Base-by-base conservation (phyloP, 2,797 vertebrate genomes). In the Todus mexicanus region DNA sequence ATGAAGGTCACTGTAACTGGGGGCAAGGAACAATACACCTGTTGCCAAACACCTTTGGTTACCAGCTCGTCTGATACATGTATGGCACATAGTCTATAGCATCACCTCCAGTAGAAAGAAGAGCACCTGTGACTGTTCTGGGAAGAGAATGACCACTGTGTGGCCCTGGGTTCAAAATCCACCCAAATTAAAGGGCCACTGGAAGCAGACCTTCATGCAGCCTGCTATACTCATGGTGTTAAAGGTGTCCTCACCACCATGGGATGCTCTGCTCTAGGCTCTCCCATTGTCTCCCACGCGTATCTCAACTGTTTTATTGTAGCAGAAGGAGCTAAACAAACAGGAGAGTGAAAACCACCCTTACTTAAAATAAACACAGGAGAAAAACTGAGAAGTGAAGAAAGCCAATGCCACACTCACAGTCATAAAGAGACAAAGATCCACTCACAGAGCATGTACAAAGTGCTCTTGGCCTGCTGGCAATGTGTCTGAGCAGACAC, bases 331-430 rank as follows among this genome's bases (percentile, higher is more conserved):
- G 43, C 43, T 70, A 50, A 56, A 40, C 37, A 78, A 91, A 82
- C 19, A 54, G 57, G 31, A 81, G 45, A 89, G 40, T 48, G 60
- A 92, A 94, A 96, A 92, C 23, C 5, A 5, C 56, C 43, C 70
- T 69, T 63, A 70, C 23, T 84, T 89, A 91, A 94, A 94, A 90
- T 85, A 95, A 95, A 86, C 87, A 89, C 18, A 63, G 37, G 37
- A 85, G 76, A 85, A 94, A 93, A 92, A 81, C 1, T 64, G 76
- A 78, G 66, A 90, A 53, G 60, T 45, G n/a, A 80, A 61, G 82
- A 94, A 92, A 76, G 74, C 26, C 1, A 10, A 92, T 53, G 76
- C 70, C 23, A 73, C 0, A 0, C 64, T 86, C 35, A 17, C 15
- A 20, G 71, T 68, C 64, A 64, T 38, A 45, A 86, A 90, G 66